A percentile compares a stretch with the other conserved stretches of the same genome.
These are phyloP conservation scores for Drosophila stalkeri DNA, from an alignment of 2,888 invertebrate species.

Conservation along the genomic window DNA sequence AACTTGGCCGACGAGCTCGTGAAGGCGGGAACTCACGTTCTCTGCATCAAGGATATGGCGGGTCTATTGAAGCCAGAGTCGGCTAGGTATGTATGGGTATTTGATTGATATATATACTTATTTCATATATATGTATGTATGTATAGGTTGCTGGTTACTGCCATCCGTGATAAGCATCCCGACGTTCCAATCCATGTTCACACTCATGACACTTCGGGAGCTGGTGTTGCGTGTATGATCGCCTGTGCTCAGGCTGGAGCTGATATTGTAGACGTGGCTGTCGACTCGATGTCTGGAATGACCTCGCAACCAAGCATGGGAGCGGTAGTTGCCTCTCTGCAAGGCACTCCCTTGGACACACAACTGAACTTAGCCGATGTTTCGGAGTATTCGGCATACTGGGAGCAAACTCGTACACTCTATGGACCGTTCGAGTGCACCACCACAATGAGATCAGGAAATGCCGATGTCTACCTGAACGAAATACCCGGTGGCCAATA, in stretches of 20 bases:
- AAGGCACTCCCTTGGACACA: conserved; percentile 86
- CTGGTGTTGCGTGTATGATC: conserved; percentile 97
- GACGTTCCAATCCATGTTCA: conserved; percentile 99
- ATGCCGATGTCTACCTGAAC: conserved; percentile 98
- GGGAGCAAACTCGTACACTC: conserved; percentile 98
- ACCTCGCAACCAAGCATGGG: conserved; percentile 99
- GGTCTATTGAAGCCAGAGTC: conserved; percentile 97
- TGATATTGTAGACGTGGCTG: conserved; percentile 98
- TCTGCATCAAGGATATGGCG: conserved; percentile 99
- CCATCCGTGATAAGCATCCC: conserved; percentile 96
- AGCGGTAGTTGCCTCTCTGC: conserved; percentile 96
- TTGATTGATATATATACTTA: neutral
- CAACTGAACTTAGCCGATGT: conserved; percentile 91
- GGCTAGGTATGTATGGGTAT: conserved; percentile 88
- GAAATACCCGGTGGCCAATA: conserved; percentile 99
- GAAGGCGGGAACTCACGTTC: conserved; percentile 97
- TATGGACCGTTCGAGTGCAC: conserved; percentile 99
- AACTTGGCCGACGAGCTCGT: conserved; percentile 97
- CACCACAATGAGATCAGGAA: conserved; percentile 99
- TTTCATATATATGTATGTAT: neutral
- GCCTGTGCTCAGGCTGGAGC: conserved; percentile 97
- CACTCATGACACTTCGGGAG: conserved; percentile 99
- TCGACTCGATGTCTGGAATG: conserved; percentile 99
- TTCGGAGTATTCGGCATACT: conserved; percentile 98
- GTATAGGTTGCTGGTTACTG: conserved; percentile 90